Evolutionary conservation across 92 coral and sea anemone species (phyloP).

Genomic region (Ricordea florida): DNA sequence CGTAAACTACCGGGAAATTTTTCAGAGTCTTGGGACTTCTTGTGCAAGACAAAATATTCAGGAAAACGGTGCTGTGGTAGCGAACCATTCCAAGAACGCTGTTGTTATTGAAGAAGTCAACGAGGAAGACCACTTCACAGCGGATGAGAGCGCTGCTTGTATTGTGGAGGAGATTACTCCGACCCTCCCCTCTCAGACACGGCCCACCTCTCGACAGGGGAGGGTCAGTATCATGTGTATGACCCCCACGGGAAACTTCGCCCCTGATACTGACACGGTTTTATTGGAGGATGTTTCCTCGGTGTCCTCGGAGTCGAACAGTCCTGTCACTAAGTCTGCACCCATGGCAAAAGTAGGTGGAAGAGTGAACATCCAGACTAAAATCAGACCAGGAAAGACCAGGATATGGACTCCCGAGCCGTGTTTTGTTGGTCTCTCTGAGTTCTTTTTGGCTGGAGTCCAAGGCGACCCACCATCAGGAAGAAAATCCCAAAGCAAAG

Average conservation of each 20-base stretch:
- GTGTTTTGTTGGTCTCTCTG: slow-evolving; percentile 71
- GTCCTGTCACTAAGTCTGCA: slow-evolving; percentile 8
- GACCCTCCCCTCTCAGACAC: not conserved
- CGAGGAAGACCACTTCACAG: slow-evolving; percentile 17
- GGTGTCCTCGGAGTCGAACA: slow-evolving; percentile 15
- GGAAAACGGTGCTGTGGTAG: not conserved
- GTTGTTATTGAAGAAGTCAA: slow-evolving; percentile 68
- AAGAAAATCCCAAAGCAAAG: not conserved
- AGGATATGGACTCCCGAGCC: slow-evolving; percentile 93
- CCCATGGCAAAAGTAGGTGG: not conserved
- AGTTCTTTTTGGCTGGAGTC: slow-evolving; percentile 90
- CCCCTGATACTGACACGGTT: slow-evolving; percentile 56
- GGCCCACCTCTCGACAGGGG: slow-evolving; percentile 69
- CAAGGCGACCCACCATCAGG: slow-evolving; percentile 24
- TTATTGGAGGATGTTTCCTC: slow-evolving; percentile 46
- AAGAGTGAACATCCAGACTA: not conserved
- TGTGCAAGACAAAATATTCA: not conserved
- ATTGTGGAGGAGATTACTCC: slow-evolving; percentile 63
- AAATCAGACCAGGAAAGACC: not conserved
- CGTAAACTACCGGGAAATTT: slow-evolving; percentile 86
- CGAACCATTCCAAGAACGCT: not conserved
- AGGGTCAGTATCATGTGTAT: slow-evolving; percentile 78
- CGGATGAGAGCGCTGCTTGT: slow-evolving; percentile 72
- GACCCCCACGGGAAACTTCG: slow-evolving; percentile 75
- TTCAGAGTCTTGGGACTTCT: slow-evolving; percentile 65